A percentile compares a stretch with the other conserved stretches of the same genome.
phyloP scores from a whole-genome alignment of 2,113 vertebrate species.

The Corynorhinus townsendii region DNA sequence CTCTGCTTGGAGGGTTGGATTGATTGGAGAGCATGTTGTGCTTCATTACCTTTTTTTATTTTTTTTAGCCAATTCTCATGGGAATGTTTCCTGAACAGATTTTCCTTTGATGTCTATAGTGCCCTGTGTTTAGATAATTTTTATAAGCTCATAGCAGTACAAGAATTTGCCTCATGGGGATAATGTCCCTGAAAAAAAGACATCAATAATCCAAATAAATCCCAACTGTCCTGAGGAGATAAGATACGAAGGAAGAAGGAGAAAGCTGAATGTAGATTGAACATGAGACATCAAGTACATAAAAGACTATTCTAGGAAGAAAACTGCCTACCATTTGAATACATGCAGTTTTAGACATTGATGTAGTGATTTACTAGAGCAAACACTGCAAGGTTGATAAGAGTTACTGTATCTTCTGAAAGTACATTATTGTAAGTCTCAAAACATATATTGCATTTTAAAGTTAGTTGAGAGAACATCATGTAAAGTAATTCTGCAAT shows the following conservation, averaged over 20 bases:
- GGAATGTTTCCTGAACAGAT: not conserved
- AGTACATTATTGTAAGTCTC: not conserved
- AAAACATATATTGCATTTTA: not conserved
- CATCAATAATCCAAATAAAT: slow-evolving; percentile 44
- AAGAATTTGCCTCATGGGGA: not conserved
- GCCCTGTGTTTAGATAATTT: slow-evolving; percentile 4
- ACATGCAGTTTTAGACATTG: not conserved
- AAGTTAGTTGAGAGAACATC: not conserved
- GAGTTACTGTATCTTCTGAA: slow-evolving; percentile 1
- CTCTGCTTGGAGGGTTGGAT: not conserved
- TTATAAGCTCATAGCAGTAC: not conserved
- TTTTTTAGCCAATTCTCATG: not conserved
- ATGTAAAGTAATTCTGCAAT: not conserved
- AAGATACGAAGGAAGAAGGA: slow-evolving; percentile 51
- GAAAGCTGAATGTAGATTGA: not conserved
- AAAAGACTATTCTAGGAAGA: not conserved
- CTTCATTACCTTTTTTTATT: not conserved
- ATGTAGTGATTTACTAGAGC: not conserved
- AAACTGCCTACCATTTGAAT: slow-evolving; percentile 5
- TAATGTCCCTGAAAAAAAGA: slow-evolving; percentile 18
- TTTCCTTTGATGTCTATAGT: not conserved
- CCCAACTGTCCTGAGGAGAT: slow-evolving; percentile 40
- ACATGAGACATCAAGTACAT: not conserved
- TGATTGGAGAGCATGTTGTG: not conserved
- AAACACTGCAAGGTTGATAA: not conserved